Evolutionary conservation across 2,888 invertebrate species (phyloP).

Genomic region (Phaedon cochleariae): DNA sequence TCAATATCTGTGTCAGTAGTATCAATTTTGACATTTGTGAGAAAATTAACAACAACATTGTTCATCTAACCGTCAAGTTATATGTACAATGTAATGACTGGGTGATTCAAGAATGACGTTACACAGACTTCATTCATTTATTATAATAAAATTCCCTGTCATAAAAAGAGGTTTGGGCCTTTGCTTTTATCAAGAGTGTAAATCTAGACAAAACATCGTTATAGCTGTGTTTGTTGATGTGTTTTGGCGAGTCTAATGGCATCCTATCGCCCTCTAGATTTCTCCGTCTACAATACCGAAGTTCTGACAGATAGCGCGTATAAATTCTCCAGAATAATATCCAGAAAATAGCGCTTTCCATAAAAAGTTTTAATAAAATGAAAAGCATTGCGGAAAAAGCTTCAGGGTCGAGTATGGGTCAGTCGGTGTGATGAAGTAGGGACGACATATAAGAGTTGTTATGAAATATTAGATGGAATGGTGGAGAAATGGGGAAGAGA

Average conservation of each 20-base stretch:
- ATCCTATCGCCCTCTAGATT: neutral
- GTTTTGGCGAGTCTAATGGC: neutral
- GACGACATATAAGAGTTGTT: neutral
- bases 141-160: too few species aligned
- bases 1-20: too few species aligned
- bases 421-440: slow-evolving; percentile 1
- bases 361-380: slow-evolving; percentile 23
- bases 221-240: neutral
- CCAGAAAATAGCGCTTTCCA: slow-evolving; percentile 17
- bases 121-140: too few species aligned
- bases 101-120: too few species aligned
- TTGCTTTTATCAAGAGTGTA: neutral
- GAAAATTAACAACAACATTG: too few species aligned
- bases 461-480: neutral
- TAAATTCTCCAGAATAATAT: slow-evolving; percentile 16
- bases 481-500: too few species aligned
- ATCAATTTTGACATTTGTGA: too few species aligned
- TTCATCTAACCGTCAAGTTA: too few species aligned
- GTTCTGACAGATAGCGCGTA: slow-evolving; percentile 19
- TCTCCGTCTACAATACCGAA: slow-evolving; percentile 2
- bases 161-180: too few species aligned
- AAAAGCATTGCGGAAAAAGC: slow-evolving; percentile 20
- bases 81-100: too few species aligned
- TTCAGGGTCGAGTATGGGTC: slow-evolving; percentile 1
- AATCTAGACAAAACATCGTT: neutral